phyloP scores from a whole-genome alignment of 2,113 vertebrate genomes.

The Pachycephala philippinensis region DNA sequence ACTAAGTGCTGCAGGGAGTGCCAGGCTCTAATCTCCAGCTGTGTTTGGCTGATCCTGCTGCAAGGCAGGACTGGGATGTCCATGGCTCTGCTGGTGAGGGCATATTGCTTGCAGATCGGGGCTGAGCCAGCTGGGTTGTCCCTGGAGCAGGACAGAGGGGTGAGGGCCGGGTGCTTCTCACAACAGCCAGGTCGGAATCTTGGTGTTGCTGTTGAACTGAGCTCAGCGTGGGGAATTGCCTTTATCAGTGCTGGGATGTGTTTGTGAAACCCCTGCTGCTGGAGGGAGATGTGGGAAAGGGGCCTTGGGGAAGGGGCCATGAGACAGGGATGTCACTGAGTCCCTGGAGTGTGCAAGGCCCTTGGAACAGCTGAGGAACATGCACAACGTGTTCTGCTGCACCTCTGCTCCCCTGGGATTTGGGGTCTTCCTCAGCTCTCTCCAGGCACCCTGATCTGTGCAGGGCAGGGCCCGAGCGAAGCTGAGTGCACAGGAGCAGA shows the following conservation, averaged over 20 bases:
- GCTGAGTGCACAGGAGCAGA: accelerated
- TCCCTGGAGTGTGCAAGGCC: accelerated
- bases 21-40: not conserved
- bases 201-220: not conserved
- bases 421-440: not conserved
- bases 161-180: not conserved
- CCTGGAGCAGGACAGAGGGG: not conserved
- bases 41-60: not conserved
- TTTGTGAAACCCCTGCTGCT: not conserved
- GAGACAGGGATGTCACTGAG: not conserved
- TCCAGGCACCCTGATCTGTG: not conserved
- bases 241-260: accelerated
- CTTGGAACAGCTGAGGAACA: accelerated
- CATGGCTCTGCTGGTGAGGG: not conserved
- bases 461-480: not conserved
- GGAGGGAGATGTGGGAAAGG: not conserved
- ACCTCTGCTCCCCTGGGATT: not conserved
- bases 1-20: not conserved
- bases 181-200: not conserved
- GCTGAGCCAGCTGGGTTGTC: not conserved
- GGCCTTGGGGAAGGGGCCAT: accelerated
- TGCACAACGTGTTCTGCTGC: not conserved
- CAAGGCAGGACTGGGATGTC: not conserved
- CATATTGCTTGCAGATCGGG: not conserved
- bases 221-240: not conserved